Base-by-base conservation (phyloP, 1,140 invertebrate species). In the Bombus consobrinus region DNA sequence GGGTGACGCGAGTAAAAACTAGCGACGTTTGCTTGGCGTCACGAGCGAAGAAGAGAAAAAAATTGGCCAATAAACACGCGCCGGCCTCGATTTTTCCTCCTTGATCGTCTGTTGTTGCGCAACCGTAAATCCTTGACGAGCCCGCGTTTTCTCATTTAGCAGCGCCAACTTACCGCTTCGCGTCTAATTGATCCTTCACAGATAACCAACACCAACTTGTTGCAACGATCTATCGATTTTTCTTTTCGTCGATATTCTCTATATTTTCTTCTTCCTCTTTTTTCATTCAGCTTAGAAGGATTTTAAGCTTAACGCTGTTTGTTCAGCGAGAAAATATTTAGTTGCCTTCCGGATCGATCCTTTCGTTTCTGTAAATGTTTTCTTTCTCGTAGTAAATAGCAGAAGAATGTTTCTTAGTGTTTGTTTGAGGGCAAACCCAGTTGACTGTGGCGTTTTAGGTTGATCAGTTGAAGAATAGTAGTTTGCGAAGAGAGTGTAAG, bases 91-190 rank as follows among this genome's bases (percentile, higher is more conserved):
- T 89, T 89, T 88, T 88, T 89, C 79, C 39, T 80, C 22, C 53
- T 66, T 62, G 28, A 39, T 74, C 72, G 28, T 34, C 18, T 18
- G 81, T 64, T 75, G 84, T 89, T 89, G 39, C 80, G 66, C 80
- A 89, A 89, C 43, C 53, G 71, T 68, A 77, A 76, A 89, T 89
- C 88, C 88, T 89, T 87, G 87, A 87, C 74, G 66, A 32, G 34
- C n/a, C 34, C 22, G 68, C 73, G 74, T 85, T 88, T 87, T 88
- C 80, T 89, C 76, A 73, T 86, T 88, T 87, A 88, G 72, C 82
- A 74, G 34, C 8, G 8, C 69, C 28, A 81, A 90, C 86, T 90
- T 90, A 88, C 80, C 76, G 47, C 83, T 41, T 57, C 47, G 32
- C 43, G 62, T 81, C 89, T 88, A 91, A 91, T 90, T 90, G 84